Evolutionary conservation across 2,113 vertebrate genomes (phyloP).

Genomic region (Pelmatolapia mariae): DNA sequence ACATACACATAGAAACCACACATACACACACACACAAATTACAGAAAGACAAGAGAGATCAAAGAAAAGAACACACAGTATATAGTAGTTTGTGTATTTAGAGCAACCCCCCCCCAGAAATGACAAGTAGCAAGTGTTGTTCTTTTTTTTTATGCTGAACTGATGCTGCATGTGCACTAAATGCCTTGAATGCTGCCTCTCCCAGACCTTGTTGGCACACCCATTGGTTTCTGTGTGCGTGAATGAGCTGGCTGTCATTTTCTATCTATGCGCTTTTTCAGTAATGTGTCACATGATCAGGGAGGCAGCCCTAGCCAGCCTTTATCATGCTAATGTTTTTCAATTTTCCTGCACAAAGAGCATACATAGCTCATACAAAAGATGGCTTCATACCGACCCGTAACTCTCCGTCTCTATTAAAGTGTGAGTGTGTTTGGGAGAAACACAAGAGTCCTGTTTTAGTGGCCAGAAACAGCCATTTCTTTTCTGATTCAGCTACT

Average conservation of each 20-base stretch:
- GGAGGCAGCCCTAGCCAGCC: slow-evolving; percentile 69
- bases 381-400: slow-evolving; percentile 71
- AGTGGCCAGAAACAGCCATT: slow-evolving; percentile 42
- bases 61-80: slow-evolving; percentile 36
- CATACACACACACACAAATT: slow-evolving; percentile 2
- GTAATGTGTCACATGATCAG: slow-evolving; percentile 67
- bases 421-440: not conserved
- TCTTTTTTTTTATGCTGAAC: slow-evolving; percentile 4
- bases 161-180: slow-evolving; percentile 27
- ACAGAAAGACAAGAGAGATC: slow-evolving; percentile 37
- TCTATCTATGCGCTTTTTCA: slow-evolving; percentile 63
- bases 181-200: slow-evolving; percentile 34
- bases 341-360: slow-evolving; percentile 73
- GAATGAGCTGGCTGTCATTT: slow-evolving; percentile 66
- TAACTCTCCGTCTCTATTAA: slow-evolving; percentile 42
- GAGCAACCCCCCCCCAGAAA: slow-evolving; percentile 14
- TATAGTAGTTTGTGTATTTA: slow-evolving; percentile 45
- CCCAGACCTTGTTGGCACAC: slow-evolving; percentile 47
- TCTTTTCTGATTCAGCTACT: slow-evolving; percentile 48
- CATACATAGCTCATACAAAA: slow-evolving; percentile 78
- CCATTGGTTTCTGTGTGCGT: slow-evolving; percentile 39
- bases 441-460: slow-evolving; percentile 40
- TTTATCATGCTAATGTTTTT: slow-evolving; percentile 86
- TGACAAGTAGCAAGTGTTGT: slow-evolving; percentile 28
- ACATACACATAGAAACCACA: slow-evolving; percentile 6